phyloP scores from a whole-genome alignment of 2,888 invertebrate species.

The Sepioteuthis lessoniana region DNA sequence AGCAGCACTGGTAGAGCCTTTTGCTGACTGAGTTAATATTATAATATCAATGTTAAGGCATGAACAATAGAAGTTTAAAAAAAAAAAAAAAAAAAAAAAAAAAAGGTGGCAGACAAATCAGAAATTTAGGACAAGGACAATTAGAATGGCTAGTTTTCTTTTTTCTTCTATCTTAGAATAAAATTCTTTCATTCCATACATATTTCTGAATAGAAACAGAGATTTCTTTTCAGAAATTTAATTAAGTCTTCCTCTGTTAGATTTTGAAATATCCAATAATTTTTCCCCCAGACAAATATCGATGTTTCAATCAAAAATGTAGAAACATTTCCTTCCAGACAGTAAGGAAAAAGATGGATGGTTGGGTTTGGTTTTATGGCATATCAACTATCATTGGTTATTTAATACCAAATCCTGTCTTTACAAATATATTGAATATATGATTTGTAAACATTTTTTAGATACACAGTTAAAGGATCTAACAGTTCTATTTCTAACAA shows the following conservation, averaged over 20 bases:
- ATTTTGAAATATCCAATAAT: slow-evolving; percentile 8
- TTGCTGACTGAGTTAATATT: too few species aligned
- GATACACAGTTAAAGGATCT: too few species aligned
- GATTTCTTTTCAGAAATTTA: not conserved
- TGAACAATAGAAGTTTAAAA: too few species aligned
- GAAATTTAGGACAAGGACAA: not conserved
- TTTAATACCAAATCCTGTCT: too few species aligned
- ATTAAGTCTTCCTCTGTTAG: slow-evolving; percentile 33
- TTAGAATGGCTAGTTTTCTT: not conserved
- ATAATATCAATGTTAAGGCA: too few species aligned
- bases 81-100: not conserved
- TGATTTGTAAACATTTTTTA: too few species aligned
- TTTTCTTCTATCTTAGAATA: too few species aligned
- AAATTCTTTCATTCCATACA: not conserved
- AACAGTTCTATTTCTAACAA: too few species aligned
- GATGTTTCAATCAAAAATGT: slow-evolving; percentile 6
- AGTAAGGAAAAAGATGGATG: not conserved
- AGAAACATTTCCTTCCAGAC: not conserved
- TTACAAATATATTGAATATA: too few species aligned
- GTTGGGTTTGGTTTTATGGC: too few species aligned
- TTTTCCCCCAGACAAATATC: not conserved
- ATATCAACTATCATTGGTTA: too few species aligned
- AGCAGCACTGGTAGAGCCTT: too few species aligned
- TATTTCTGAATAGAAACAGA: not conserved
- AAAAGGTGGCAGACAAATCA: not conserved